Evolutionary conservation across 2,797 vertebrate genomes (phyloP), one percentile per base, ranked within the genome.

Genomic region (Propithecus deckenii): DNA sequence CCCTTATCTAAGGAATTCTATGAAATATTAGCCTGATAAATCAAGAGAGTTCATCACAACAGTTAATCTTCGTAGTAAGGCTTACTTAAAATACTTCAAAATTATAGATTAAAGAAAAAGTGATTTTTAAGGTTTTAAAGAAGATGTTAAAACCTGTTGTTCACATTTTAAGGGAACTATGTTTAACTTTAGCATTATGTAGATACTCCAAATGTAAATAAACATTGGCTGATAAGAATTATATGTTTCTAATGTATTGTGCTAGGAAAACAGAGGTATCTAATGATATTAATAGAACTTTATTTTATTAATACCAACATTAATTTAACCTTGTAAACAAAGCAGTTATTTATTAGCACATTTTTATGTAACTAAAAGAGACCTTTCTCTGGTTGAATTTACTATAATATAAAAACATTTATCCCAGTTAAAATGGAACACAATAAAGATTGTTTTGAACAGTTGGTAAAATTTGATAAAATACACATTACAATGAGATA

Each of bases 361-460:
- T 85, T 59, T 95, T 84, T 81, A 43, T 90, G 43, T 93, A 94
- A 86, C 59, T 86, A 84, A 81, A 75, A 76, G 22, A 72, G 17
- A 43, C 4, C 23, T 88, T 94, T 65, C 48, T 71, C 4, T 94
- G 85, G 50, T 79, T 81, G 67, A 84, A 69, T 86, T 91, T 84
- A 84, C 63, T 91, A 12, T 74, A 91, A 86, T 89, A 18, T 74
- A 91, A 89, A 95, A 95, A 78, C 20, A 74, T 71, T 95, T 87
- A 92, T 94, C 30, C 23, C n/a, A 76, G 7, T 76, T 96, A 91
- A 95, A 97, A 80, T 95, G 67, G 23, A 96, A 55, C 5, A 67
- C 25, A 76, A 18, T 55, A 72, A 86, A 75, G 32, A 92, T 43
- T 86, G 8, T 89, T 96, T 95, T 87, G 72, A 55, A 75, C 15